phyloP scores from a whole-genome alignment of 2,888 invertebrate species.

The Helleia helle region DNA sequence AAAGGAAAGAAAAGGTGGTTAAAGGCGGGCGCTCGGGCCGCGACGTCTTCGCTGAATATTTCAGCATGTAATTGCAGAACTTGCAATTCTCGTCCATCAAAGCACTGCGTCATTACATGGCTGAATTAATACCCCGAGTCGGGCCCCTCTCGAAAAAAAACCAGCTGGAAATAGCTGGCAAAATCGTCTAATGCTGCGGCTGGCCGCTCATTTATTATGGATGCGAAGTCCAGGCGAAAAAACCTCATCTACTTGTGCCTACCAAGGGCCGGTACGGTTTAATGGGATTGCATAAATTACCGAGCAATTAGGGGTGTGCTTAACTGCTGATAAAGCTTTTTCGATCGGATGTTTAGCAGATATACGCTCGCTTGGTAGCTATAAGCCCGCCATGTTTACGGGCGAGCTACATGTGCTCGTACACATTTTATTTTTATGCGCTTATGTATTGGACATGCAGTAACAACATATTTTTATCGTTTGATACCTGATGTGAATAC shows the following conservation, averaged over 20 bases:
- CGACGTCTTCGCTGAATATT: constrained; percentile 39
- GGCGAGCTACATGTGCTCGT: not conserved
- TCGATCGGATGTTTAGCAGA: constrained; percentile 18
- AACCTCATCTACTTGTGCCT: constrained; percentile 21
- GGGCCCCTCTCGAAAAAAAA: constrained; percentile 21
- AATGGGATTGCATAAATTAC: constrained; percentile 27
- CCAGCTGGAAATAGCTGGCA: constrained; percentile 25
- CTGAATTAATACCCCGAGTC: constrained; percentile 29
- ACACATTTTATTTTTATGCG: constrained; percentile 8
- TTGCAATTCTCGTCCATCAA: constrained; percentile 32
- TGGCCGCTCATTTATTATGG: constrained; percentile 46
- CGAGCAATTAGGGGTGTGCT: constrained; percentile 18
- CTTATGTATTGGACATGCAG: not conserved
- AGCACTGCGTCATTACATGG: constrained; percentile 35
- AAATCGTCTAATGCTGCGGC: constrained; percentile 27
- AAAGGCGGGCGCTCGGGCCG: constrained; percentile 18
- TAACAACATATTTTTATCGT: not conserved
- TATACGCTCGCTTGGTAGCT: constrained; percentile 17
- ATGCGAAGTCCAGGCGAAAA: constrained; percentile 32
- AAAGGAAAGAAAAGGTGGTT: constrained; percentile 23
- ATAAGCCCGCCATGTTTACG: constrained; percentile 10
- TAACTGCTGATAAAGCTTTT: constrained; percentile 21
- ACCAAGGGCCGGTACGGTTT: constrained; percentile 19
- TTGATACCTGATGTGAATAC: not conserved
- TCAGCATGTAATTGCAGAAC: constrained; percentile 46